Evolutionary conservation across 1,140 invertebrate genomes (phyloP), one percentile per base, ranked within the genome.

Genomic region (Caerostris darwini): DNA sequence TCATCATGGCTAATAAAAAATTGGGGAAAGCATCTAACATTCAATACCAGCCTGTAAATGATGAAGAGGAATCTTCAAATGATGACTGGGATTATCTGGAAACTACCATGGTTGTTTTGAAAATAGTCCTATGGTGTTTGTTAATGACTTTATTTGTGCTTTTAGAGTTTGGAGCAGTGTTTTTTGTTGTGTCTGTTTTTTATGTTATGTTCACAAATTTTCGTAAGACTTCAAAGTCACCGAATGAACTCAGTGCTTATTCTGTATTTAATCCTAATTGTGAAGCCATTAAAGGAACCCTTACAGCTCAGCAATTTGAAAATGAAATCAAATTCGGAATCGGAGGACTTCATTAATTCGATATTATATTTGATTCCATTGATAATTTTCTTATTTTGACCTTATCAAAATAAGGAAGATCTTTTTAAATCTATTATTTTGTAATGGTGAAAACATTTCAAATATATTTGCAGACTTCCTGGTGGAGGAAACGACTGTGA

Each of bases 181-280:
- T 97, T 96, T 97, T 99, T 95, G 97, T 98, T 69, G 91, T 98
- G 8, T 98, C 98, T 7, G 96, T 97, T 0, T 96, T 99, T 83
- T 95, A 98, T 95, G 97, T 98, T 50, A 98, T 99, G 82, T 99
- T 97, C 95, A 96, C 97, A 0, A 99, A 99, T 96, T 99, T 98
- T 61, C 96, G 98, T 82, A 98, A 97, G 5, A 96, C 97, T 8
- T 97, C 97, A 34, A 98, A 97, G 95, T 97, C 97, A 91, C 96
- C 95, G 14, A 97, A 97, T 61, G 98, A 99, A 97, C 96, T 98
- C 0, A 99, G 98, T 96, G 99, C 99, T 0, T 99, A 99, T 96
- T 99, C 99, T 90, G 99, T 99, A 0, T 99, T 99, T 95, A 99
- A 99, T 97, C 97, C 98, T 94, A 97, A 99, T 95, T 99, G 98